Base-by-base conservation (phyloP, 2,113 vertebrate species). In the Dicrurus megarhynchus region DNA sequence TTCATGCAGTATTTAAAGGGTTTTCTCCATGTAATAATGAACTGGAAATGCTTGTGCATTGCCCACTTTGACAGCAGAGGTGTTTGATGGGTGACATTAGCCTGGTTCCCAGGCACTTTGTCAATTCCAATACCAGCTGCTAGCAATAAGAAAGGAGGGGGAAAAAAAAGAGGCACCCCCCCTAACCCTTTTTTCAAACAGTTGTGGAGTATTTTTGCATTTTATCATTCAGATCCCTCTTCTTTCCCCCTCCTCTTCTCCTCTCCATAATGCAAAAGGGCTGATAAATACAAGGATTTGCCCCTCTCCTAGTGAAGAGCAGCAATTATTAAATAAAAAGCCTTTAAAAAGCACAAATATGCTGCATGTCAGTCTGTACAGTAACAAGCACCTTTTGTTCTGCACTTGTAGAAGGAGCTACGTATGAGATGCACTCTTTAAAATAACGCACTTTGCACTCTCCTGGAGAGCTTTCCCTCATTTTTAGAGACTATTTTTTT, bases 401-500 rank as follows among this genome's bases (percentile, higher is more conserved):
- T 69, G 57, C 55, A 10, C 71, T 77, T 89, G 49, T 89, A 84
- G 91, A 89, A 92, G 50, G 37, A 87, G 64, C 85, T 63, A 84
- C 1, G 1, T 56, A 15, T 5, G 53, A 41, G 59, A 92, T 95
- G 96, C 97, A 97, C 98, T 98, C 97, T 97, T 89, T n/a, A 87
- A 96, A 94, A 85, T 61, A 80, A 96, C 16, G 97, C 98, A 98
- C 98, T 98, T 98, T 98, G 89, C 78, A 77, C 92, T 94, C 92
- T 90, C 92, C 63, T 74, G 65, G 92, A 95, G 91, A 93, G 55
- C 69, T 86, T 94, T 84, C 75, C 61, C 63, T 92, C 37, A 11
- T 71, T 97, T 95, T 93, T 92, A 70, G 79, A 84, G 90, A 59
- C 39, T 78, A 3, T 42, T 56, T 42, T 59, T 63, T 84, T 76